Conservation (phyloP, 2,113 vertebrate genomes). For the Erpornis zantholeuca region DNA sequence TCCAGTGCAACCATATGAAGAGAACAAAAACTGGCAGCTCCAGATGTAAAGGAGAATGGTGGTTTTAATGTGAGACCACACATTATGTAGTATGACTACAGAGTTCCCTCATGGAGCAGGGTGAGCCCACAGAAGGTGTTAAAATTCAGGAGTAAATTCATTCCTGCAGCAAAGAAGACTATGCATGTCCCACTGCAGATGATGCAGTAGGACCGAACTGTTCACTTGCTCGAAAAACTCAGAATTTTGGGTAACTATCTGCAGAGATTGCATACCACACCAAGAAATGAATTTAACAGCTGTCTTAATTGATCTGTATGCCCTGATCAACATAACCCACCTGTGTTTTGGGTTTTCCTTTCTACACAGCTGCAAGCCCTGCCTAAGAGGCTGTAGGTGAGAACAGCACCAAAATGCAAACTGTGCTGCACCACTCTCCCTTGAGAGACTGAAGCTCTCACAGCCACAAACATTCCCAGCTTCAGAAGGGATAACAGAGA, state of each 20-base stretch:
- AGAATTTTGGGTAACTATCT: neutral
- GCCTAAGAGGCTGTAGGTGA: neutral
- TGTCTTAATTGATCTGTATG: neutral
- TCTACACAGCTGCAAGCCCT: neutral
- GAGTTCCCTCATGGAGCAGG: neutral
- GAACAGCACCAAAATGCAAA: neutral
- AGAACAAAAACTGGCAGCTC: neutral
- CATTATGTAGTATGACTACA: neutral
- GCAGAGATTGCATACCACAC: neutral
- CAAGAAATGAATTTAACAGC: neutral
- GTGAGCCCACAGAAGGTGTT: neutral
- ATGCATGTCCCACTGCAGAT: neutral
- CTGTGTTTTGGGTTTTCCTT: neutral
- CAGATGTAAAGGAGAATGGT: neutral
- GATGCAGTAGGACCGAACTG: neutral
- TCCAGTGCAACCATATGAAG: neutral
- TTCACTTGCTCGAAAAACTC: rapidly evolving
- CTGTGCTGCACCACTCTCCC: neutral
- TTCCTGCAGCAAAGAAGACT: neutral
- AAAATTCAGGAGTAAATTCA: neutral
- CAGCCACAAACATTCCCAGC: neutral
- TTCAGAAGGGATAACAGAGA: neutral
- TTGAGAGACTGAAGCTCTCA: neutral
- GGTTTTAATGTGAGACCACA: neutral
- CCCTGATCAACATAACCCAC: neutral